phyloP scores from a whole-genome alignment of 2,888 invertebrate genomes.

The Meghimatium bilineatum region DNA sequence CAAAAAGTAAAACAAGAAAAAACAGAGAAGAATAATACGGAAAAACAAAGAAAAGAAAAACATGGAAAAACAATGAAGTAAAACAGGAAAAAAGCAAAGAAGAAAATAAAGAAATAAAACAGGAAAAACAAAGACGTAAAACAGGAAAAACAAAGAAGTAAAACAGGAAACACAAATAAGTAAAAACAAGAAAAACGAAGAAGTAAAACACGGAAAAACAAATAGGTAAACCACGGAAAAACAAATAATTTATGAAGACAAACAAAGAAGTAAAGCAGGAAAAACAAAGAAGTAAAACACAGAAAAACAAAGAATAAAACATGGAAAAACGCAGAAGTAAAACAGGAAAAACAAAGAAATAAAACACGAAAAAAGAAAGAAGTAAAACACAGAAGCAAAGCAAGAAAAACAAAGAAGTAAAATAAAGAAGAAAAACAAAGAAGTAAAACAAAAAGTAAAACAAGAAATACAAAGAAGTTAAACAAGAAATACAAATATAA shows the following conservation, averaged over 20 bases:
- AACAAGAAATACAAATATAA: too few relatives aligned
- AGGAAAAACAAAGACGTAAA: too few relatives aligned
- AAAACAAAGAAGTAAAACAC: background rate
- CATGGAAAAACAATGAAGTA: background rate
- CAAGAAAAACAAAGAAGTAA: background rate
- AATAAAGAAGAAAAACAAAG: background rate
- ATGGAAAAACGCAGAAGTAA: background rate
- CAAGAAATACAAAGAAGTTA: background rate
- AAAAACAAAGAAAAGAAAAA: too few relatives aligned
- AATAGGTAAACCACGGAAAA: too few relatives aligned
- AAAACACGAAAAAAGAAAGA: background rate
- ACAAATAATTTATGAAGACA: too few relatives aligned
- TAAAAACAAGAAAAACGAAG: background rate
- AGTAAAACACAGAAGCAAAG: background rate
- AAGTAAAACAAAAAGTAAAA: background rate
- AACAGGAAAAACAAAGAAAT: background rate
- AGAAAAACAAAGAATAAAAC: conserved; percentile 10
- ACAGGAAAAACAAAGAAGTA: conserved; percentile 24
- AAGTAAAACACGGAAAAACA: background rate
- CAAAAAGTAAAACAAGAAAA: too few relatives aligned
- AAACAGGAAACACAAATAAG: conserved; percentile 1
- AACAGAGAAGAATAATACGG: too few relatives aligned
- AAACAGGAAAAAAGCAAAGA: conserved; percentile 2
- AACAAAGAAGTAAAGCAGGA: too few relatives aligned
- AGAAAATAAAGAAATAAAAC: background rate